These are phyloP conservation scores for Elysia crispata DNA, from an alignment of 2,888 invertebrate genomes.

Conservation along the genomic window DNA sequence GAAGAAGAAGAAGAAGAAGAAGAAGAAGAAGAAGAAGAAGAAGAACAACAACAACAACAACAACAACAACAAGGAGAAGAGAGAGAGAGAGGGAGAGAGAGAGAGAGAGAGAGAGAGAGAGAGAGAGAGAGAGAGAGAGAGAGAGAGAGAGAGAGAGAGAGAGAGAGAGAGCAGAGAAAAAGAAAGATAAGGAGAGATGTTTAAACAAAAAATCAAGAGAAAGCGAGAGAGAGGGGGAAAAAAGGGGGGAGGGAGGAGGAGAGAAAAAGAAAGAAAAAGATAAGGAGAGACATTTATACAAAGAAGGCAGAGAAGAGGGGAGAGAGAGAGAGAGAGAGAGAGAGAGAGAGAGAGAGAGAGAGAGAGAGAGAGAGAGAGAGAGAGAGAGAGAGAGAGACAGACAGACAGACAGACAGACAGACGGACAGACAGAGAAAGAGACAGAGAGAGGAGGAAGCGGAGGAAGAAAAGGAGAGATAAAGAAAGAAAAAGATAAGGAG, in stretches of 20 bases:
- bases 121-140: not conserved
- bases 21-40: no score
- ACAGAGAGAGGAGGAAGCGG: no score
- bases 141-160: not conserved
- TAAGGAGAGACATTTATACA: no score
- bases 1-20: not conserved
- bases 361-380: not conserved
- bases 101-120: not conserved
- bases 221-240: not conserved
- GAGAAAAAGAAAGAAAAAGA: not conserved
- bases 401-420: not conserved
- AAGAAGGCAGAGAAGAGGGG: not conserved
- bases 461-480: no score
- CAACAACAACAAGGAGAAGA: no score
- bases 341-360: no score
- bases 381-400: constrained; percentile 1
- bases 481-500: no score
- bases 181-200: no score
- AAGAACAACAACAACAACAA: not conserved
- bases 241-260: not conserved
- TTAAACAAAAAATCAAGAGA: not conserved
- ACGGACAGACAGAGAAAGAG: no score
- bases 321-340: no score
- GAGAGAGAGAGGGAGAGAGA: not conserved
- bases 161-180: not conserved